A percentile compares a stretch with the other conserved stretches of the same genome.
phyloP scores from a whole-genome alignment of 2,797 vertebrate genomes.

The Enteromius fasciolatus region DNA sequence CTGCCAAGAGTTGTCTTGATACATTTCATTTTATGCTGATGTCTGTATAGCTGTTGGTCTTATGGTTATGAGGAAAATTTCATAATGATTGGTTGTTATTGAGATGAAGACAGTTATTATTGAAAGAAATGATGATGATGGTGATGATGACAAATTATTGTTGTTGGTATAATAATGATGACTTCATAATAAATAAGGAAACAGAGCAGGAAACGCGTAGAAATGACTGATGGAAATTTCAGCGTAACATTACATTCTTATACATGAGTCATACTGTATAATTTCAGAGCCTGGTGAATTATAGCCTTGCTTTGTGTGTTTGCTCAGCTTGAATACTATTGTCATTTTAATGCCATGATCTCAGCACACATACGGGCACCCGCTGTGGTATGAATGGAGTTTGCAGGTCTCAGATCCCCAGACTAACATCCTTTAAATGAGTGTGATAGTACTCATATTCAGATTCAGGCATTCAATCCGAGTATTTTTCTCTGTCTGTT shows the following conservation, averaged over 20 bases:
- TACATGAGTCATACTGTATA: slow-evolving; percentile 16
- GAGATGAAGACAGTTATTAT: background rate
- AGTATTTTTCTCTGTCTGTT: slow-evolving; percentile 20
- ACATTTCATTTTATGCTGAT: slow-evolving; percentile 25
- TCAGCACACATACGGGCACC: background rate
- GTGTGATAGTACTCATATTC: background rate
- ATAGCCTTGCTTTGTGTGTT: slow-evolving; percentile 17
- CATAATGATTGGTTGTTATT: slow-evolving; percentile 38
- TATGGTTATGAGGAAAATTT: background rate
- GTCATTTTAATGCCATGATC: slow-evolving; percentile 25
- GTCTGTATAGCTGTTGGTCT: slow-evolving; percentile 5
- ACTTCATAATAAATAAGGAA: background rate
- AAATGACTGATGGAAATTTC: background rate
- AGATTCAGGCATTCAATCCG: background rate
- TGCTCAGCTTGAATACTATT: slow-evolving; percentile 21
- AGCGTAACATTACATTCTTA: background rate
- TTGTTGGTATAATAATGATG: background rate
- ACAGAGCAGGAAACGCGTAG: background rate
- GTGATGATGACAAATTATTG: background rate
- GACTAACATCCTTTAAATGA: slow-evolving; percentile 11
- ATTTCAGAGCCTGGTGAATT: slow-evolving; percentile 25
- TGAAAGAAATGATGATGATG: background rate
- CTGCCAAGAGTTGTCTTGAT: slow-evolving; percentile 41
- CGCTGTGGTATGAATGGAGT: slow-evolving; percentile 23
- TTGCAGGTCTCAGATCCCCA: slow-evolving; percentile 1